Base-by-base conservation (phyloP, 2,888 invertebrate genomes). In the Clunio marinus region DNA sequence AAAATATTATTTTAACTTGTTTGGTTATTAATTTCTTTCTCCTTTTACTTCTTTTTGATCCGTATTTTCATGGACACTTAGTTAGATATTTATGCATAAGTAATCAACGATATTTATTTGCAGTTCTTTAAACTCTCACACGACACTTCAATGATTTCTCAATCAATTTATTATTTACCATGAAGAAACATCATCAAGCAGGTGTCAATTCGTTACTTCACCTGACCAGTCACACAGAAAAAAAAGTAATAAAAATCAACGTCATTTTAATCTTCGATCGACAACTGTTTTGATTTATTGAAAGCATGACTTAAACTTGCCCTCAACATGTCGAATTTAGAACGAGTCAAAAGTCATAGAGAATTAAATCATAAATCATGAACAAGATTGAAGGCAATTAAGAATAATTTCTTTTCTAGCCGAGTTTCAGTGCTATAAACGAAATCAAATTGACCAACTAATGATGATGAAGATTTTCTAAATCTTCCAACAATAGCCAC, bases 381-480 rank as follows among this genome's bases (percentile, higher is more conserved):
- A 41, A n/a, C 41, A 10, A 41, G 41, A 41, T 41, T 41, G 15
- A 15, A n/a, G 7, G 41, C n/a, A 41, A 41, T 41, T 41, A 41
- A 41, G 15, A 2, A 10, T 10, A 41, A 41, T 10, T 41, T 41
- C n/a, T n/a, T 41, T 41, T 41, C 10, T 41, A 15, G 15, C 15
- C 41, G 41, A 41, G 41, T 3, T 15, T 5, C 10, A 15, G 2
- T n/a, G 10, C 2, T 15, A 41, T 15, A 41, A 41, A 41, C n/a
- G 41, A 41, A 32, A 41, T 41, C 15, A 41, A 41, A 41, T 41
- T 41, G 41, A 41, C 41, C 41, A 41, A n/a, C 41, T 41, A 41
- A 41, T 15, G 41, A 41, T 41, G 41, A 41, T 41, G 41, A 41
- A 41, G 10, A 41, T 41, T 41, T 41, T 41, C 41, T 41, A 10